These are phyloP conservation scores for Rhinolophus sinicus DNA, from an alignment of 2,113 vertebrate species.

Conservation along the genomic window DNA sequence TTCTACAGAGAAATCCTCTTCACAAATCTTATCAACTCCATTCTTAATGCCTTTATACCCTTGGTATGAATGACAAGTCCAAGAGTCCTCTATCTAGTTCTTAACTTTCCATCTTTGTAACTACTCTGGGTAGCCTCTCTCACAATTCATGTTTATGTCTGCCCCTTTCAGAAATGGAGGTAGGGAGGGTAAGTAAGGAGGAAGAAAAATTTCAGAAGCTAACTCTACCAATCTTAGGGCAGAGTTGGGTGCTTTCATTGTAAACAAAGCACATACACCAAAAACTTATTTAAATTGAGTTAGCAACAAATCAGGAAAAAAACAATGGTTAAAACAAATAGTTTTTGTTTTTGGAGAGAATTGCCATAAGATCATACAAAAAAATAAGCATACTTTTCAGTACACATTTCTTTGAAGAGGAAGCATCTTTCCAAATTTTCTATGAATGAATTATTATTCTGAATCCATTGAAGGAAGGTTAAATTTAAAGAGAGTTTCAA, in stretches of 20 bases:
- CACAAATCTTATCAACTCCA: background rate
- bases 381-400: background rate
- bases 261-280: background rate
- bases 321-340: conserved; percentile 22
- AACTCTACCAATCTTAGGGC: background rate
- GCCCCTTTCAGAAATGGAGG: background rate
- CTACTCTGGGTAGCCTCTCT: background rate
- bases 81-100: background rate
- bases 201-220: background rate
- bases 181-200: background rate
- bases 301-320: background rate
- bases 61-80: background rate
- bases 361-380: background rate
- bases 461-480: background rate
- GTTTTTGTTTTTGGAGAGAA: background rate
- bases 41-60: background rate
- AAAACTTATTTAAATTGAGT: conserved; percentile 19
- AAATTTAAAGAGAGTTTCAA: conserved; percentile 14
- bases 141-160: background rate
- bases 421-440: conserved; percentile 31
- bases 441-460: conserved; percentile 37
- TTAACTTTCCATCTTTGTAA: background rate
- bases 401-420: background rate
- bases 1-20: background rate
- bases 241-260: background rate